Conservation (phyloP, 2,888 invertebrate species). For the Tridacna crocea region DNA sequence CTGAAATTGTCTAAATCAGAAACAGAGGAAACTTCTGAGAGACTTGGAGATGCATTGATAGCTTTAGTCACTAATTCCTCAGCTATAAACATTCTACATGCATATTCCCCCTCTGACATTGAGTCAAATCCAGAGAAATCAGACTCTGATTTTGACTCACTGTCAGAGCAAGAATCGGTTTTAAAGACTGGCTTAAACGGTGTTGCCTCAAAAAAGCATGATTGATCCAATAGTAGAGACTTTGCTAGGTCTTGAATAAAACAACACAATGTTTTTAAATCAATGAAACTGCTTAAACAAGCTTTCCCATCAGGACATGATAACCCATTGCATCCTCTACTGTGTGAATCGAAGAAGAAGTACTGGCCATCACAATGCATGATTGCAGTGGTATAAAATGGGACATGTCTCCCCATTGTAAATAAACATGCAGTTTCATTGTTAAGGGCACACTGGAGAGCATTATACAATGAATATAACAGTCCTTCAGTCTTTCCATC, state of each 20-base stretch:
- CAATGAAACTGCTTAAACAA: neutral
- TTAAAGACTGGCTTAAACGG: constrained; percentile 20
- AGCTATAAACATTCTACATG: constrained; percentile 15
- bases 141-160: constrained; percentile 1
- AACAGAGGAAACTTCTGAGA: constrained; percentile 2
- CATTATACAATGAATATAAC: neutral
- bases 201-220: constrained; percentile 16
- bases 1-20: neutral
- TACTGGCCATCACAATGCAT: too few species aligned
- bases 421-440: too few species aligned
- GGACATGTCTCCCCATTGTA: too few species aligned
- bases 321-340: constrained; percentile 4
- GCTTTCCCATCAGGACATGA: constrained; percentile 4
- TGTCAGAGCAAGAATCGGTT: constrained; percentile 1
- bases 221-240: neutral
- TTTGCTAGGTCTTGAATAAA: constrained; percentile 4
- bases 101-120: constrained; percentile 31
- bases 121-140: constrained; percentile 24
- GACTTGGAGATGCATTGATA: constrained; percentile 4
- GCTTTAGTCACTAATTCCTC: neutral
- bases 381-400: too few species aligned
- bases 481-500: constrained; percentile 9
- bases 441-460: too few species aligned
- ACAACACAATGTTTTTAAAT: neutral
- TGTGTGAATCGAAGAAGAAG: constrained; percentile 12